These are phyloP conservation scores for Cremastinae sp. DNA, from an alignment of 2,888 invertebrate species.

Conservation along the genomic window DNA sequence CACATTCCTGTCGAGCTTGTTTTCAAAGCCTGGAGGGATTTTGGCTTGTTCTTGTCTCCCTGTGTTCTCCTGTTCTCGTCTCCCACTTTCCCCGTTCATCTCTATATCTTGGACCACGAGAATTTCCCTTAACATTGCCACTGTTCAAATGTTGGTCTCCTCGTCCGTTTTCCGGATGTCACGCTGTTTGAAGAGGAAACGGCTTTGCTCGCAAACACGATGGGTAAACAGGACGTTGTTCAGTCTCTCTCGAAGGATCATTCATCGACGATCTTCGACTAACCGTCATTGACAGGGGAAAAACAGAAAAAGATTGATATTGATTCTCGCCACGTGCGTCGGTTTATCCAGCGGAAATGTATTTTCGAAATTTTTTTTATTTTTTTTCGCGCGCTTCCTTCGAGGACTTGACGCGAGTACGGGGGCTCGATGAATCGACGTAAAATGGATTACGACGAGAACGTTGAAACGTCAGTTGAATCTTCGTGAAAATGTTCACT, in stretches of 20 bases:
- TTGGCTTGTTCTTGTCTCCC: constrained; percentile 1
- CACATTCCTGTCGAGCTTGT: constrained; percentile 2
- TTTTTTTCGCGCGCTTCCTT: no score
- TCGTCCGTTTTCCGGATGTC: constrained; percentile 36
- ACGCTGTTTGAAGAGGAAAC: constrained; percentile 65
- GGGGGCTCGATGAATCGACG: no score
- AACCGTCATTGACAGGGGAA: no score
- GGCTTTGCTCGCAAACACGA: constrained; percentile 63
- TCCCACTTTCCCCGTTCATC: constrained; percentile 14
- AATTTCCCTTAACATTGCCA: constrained; percentile 9
- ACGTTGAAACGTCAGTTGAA: no score
- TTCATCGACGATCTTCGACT: background rate
- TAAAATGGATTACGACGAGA: no score
- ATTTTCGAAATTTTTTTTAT: no score
- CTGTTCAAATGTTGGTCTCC: constrained; percentile 10
- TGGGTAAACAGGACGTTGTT: constrained; percentile 32
- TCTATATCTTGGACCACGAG: background rate
- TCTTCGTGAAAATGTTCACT: no score
- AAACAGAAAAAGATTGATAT: background rate
- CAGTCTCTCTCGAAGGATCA: constrained; percentile 9
- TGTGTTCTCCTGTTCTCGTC: no score
- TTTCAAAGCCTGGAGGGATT: constrained; percentile 1
- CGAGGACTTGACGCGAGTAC: no score
- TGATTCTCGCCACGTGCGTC: background rate
- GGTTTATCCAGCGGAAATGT: no score